phyloP scores from a whole-genome alignment of 2,113 vertebrate species.

The Lasiurus borealis region DNA sequence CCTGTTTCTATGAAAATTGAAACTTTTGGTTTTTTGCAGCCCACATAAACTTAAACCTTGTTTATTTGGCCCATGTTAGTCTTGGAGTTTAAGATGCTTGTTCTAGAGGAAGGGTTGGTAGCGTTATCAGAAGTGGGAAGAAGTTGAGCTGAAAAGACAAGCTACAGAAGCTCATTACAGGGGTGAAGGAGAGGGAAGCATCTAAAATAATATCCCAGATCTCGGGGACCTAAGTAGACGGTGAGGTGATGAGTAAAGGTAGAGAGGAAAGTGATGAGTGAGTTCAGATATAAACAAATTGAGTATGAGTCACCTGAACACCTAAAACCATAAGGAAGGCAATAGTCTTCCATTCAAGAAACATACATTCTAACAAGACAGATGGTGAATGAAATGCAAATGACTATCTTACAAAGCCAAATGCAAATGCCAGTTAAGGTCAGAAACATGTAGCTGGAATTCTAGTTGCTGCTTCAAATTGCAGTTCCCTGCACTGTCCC shows the following conservation, averaged over 20 bases:
- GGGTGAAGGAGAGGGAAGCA: not conserved
- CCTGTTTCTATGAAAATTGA: too few relatives aligned
- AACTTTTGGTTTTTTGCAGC: too few relatives aligned
- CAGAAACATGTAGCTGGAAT: not conserved
- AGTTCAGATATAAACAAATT: not conserved
- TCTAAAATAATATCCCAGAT: not conserved
- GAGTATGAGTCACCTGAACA: not conserved
- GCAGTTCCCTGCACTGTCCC: not conserved
- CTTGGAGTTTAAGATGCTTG: too few relatives aligned
- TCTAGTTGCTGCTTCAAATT: not conserved
- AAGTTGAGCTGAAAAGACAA: not conserved
- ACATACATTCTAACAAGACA: not conserved
- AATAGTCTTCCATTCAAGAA: not conserved
- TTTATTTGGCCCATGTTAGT: too few relatives aligned
- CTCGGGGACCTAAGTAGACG: not conserved
- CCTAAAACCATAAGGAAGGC: not conserved
- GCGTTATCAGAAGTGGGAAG: not conserved
- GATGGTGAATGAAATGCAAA: not conserved
- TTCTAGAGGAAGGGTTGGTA: too few relatives aligned
- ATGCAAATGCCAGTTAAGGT: not conserved
- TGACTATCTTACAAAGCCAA: not conserved
- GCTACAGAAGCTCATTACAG: not conserved
- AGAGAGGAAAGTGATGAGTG: not conserved
- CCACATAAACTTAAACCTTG: too few relatives aligned
- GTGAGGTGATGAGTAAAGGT: not conserved